Evolutionary conservation across 2,797 vertebrate species (phyloP).

Genomic region (Linurgus olivaceus): DNA sequence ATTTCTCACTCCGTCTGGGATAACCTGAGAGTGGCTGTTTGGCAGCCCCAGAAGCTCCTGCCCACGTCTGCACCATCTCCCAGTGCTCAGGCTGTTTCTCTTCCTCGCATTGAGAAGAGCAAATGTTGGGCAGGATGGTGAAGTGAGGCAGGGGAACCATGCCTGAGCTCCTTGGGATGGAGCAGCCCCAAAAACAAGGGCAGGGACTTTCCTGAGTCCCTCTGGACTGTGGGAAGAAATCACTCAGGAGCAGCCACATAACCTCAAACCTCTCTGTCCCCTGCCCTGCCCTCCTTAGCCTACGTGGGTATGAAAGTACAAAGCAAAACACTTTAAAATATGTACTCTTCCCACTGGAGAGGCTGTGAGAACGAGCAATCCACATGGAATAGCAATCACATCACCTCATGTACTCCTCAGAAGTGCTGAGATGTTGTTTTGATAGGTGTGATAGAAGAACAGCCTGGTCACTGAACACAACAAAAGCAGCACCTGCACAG

Average conservation of each 20-base stretch:
- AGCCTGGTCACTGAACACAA: background rate
- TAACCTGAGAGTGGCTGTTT: background rate
- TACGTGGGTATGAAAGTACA: background rate
- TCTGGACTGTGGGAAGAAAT: conserved; percentile 6
- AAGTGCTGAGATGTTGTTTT: conserved; percentile 3
- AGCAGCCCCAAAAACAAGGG: background rate
- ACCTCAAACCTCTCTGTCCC: background rate
- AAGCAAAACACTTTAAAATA: background rate
- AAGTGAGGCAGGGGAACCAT: background rate
- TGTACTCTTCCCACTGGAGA: background rate
- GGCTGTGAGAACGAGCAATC: background rate
- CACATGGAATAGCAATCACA: background rate
- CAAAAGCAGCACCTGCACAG: background rate
- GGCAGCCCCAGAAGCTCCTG: background rate
- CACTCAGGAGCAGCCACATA: background rate
- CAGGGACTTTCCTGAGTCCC: background rate
- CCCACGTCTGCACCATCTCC: background rate
- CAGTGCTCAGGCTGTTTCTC: background rate
- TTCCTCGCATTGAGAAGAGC: background rate
- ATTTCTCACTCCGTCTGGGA: background rate
- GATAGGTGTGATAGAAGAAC: background rate
- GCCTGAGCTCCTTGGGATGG: background rate
- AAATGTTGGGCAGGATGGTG: background rate
- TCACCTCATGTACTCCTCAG: background rate
- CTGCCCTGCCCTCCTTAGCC: background rate